Evolutionary conservation across 2,113 vertebrate species (phyloP), one percentile per base, ranked within the genome.

Genomic region (Condylura cristata): DNA sequence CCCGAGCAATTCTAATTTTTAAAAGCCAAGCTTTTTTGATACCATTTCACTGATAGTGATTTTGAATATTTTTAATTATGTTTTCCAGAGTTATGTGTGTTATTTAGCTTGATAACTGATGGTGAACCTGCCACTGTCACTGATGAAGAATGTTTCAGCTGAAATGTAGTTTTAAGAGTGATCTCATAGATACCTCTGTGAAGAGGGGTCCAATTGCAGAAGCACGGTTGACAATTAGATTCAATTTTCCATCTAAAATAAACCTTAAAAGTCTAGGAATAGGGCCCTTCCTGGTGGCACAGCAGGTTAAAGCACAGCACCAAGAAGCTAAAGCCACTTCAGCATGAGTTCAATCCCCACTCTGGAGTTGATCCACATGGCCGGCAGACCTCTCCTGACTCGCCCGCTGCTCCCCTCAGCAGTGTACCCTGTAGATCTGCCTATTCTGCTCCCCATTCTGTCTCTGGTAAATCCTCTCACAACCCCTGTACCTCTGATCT

Each of bases 1-100:
- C n/a, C n/a, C n/a, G n/a, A 87, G 44, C 24, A 86, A 61, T 68
- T 89, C 86, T 46, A 63, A 82, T 83, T 39, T 79, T 60, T 75
- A 79, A 61, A 87, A 92, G 17, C 74, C 56, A 86, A 82, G 34
- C 76, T 65, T 53, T 20, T 30, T 51, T n/a, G 63, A 48, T 51
- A 32, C 66, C 13, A 30, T 48, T 20, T 71, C 37, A 61, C 14
- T 71, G 26, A 12, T 6, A 41, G 68, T 41, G 22, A 9, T 37
- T 80, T 17, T 26, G 58, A 81, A 78, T 46, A 79, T 79, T 44
- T 86, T 13, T 39, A 61, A 41, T 41, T 46, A 16, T 14, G 1
- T 30, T 74, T 81, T 89, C 82, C 17, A 81, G 51, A 90, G 68
- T 61, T 87, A 44, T 10, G 4, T 53, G 26, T 79, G 16, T 58